A percentile compares a stretch with the other conserved stretches of the same genome.
These are phyloP conservation scores for Cantharis lateralis DNA, from an alignment of 2,888 invertebrate genomes.

Conservation along the genomic window DNA sequence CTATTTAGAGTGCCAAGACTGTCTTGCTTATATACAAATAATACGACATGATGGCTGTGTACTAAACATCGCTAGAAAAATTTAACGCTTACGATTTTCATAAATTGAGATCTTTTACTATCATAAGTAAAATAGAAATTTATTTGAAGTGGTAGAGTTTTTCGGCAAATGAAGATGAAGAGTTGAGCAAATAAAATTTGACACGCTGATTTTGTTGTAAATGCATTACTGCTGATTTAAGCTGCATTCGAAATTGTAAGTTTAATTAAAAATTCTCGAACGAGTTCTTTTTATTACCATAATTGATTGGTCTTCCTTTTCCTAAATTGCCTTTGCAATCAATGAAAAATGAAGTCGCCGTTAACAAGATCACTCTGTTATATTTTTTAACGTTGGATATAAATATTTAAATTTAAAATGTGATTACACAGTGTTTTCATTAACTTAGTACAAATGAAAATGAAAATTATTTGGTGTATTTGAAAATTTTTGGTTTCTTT, in stretches of 20 bases:
- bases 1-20: background rate
- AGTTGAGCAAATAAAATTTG: background rate
- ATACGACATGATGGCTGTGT: background rate
- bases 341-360: constrained; percentile 10
- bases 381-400: background rate
- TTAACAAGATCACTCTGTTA: background rate
- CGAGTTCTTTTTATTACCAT: constrained; percentile 1
- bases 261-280: constrained; percentile 1
- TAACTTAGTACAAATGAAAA: background rate
- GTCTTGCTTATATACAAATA: background rate
- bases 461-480: background rate
- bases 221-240: background rate
- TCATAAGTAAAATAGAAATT: too few species aligned
- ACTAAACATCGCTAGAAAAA: background rate
- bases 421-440: background rate
- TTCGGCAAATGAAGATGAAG: background rate
- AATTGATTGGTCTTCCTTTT: constrained; percentile 19
- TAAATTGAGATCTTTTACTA: background rate
- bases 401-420: background rate
- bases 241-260: background rate
- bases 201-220: background rate
- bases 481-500: background rate
- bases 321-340: constrained; percentile 6
- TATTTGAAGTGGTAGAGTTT: too few species aligned
- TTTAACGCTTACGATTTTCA: background rate